These are phyloP conservation scores for Seladonia tumulorum DNA, from an alignment of 2,888 invertebrate genomes.

Conservation along the genomic window DNA sequence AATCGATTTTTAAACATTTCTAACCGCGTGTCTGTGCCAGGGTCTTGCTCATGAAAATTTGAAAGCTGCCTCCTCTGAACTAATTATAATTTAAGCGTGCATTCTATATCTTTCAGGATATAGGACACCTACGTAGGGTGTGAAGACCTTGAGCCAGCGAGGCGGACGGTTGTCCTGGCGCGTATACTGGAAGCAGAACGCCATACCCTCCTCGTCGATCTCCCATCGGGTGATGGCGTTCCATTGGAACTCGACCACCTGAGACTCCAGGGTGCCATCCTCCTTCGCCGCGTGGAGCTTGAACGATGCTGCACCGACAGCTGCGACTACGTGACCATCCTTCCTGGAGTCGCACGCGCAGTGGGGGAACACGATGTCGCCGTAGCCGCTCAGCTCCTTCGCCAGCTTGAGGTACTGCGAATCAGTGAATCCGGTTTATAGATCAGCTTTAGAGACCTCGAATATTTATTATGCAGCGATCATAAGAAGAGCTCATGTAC, in stretches of 20 bases:
- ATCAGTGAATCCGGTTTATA: neutral
- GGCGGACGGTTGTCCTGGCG: conserved; percentile 91
- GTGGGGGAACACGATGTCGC: conserved; percentile 97
- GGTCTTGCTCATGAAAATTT: too few relatives aligned
- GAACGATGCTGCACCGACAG: conserved; percentile 88
- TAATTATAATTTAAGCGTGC: too few relatives aligned
- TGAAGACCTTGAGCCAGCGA: conserved; percentile 94
- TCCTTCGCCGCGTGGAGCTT: conserved; percentile 94
- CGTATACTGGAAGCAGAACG: conserved; percentile 94
- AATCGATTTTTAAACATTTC: too few relatives aligned
- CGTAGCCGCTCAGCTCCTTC: conserved; percentile 95
- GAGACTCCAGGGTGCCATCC: conserved; percentile 91
- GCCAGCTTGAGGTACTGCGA: conserved; percentile 92
- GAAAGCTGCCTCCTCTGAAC: too few relatives aligned
- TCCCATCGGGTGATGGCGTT: conserved; percentile 93
- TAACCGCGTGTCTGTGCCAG: too few relatives aligned
- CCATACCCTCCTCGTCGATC: conserved; percentile 96
- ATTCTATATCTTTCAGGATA: too few relatives aligned
- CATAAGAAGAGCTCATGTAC: conserved; percentile 78
- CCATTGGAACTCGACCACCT: conserved; percentile 94
- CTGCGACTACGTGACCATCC: conserved; percentile 93
- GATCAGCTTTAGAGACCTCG: neutral
- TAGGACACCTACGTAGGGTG: conserved; percentile 91
- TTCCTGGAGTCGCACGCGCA: conserved; percentile 96
- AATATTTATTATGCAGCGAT: neutral